A percentile compares a stretch with the other conserved stretches of the same genome.
phyloP scores from a whole-genome alignment of 2,888 invertebrate species.

The Drosophila neotestacea region DNA sequence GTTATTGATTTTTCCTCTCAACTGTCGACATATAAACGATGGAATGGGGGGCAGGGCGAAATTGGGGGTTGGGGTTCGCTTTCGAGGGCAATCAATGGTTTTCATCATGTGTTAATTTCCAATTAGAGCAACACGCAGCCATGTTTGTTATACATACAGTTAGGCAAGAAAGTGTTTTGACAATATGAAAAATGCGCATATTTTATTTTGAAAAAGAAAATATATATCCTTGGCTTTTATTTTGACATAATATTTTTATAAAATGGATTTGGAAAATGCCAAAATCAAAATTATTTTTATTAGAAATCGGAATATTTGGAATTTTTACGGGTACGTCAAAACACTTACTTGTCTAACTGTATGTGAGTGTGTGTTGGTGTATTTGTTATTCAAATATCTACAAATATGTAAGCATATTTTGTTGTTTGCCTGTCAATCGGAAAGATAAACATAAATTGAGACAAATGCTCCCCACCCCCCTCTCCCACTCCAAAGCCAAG shows the following conservation, averaged over 20 bases:
- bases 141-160: slow-evolving; percentile 34
- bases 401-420: slow-evolving; percentile 29
- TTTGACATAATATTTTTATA: no score
- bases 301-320: no score
- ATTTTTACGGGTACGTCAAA: no score
- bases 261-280: no score
- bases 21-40: slow-evolving; percentile 20
- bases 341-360: neutral
- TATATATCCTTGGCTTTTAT: no score
- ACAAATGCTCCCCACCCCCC: slow-evolving; percentile 7
- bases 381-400: slow-evolving; percentile 12
- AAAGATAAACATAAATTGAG: slow-evolving; percentile 59
- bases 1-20: slow-evolving; percentile 69
- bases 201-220: no score
- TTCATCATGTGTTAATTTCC: slow-evolving; percentile 77
- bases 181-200: no score
- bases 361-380: slow-evolving; percentile 9
- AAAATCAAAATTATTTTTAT: no score
- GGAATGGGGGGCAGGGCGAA: slow-evolving; percentile 3
- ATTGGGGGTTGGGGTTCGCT: neutral
- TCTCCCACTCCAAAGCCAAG: slow-evolving; percentile 15
- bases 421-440: slow-evolving; percentile 47
- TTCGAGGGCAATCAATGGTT: slow-evolving; percentile 52
- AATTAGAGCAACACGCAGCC: slow-evolving; percentile 66
- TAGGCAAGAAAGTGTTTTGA: no score